Evolutionary conservation across 2,797 vertebrate species (phyloP).

Genomic region (Lophotriccus pileatus): DNA sequence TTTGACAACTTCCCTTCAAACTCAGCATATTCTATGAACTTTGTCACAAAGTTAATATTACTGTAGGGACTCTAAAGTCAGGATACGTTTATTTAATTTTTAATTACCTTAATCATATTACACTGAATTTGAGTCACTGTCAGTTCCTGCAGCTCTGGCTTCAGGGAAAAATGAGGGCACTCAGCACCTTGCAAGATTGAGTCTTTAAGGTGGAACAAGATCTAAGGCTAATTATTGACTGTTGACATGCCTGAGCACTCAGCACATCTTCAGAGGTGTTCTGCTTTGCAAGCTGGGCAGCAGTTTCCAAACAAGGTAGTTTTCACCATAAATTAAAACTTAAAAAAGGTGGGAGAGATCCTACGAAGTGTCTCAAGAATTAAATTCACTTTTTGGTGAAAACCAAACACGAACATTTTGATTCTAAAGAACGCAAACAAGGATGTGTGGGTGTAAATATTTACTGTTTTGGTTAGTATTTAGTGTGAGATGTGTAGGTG

Average conservation of each 20-base stretch:
- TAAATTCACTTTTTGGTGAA: neutral
- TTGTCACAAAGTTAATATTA: neutral
- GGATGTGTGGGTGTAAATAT: neutral
- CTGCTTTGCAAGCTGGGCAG: neutral
- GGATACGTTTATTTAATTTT: constrained; percentile 7
- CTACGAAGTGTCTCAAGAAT: neutral
- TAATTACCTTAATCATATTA: neutral
- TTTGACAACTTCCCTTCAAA: neutral
- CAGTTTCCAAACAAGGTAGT: neutral
- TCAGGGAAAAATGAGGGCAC: neutral
- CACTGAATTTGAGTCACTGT: neutral
- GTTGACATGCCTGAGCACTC: neutral
- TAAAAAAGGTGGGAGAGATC: neutral
- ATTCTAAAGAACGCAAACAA: neutral
- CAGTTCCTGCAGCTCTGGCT: neutral
- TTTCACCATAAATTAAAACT: neutral
- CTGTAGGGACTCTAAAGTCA: neutral
- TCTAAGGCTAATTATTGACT: neutral
- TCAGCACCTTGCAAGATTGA: neutral
- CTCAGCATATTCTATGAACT: neutral
- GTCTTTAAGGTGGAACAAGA: neutral
- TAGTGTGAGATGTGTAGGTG: neutral
- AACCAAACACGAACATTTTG: neutral
- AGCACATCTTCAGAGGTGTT: neutral
- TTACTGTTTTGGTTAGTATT: neutral